These are phyloP conservation scores for Scyliorhinus canicula DNA, from an alignment of 2,797 vertebrate genomes.

Conservation along the genomic window DNA sequence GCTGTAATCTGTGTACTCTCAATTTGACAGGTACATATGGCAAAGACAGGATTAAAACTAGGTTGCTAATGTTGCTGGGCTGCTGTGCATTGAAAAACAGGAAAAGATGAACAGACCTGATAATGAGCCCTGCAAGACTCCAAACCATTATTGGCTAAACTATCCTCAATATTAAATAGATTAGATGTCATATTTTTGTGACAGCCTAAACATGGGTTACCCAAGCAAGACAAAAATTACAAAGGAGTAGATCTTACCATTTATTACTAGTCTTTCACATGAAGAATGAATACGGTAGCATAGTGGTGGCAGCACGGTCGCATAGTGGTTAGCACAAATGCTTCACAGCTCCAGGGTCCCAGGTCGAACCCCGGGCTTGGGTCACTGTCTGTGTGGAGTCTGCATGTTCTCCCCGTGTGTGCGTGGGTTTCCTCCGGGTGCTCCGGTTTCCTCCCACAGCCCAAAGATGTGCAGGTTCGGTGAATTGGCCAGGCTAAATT, in stretches of 20 bases:
- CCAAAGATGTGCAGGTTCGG: too few species aligned
- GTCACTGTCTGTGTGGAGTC: too few species aligned
- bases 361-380: too few species aligned
- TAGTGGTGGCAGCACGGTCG: too few species aligned
- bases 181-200: conserved; percentile 29
- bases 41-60: conserved; percentile 26
- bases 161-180: not conserved
- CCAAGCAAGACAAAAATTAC: not conserved
- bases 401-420: too few species aligned
- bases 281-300: not conserved
- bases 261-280: not conserved
- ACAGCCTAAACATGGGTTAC: not conserved
- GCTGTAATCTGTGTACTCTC: not conserved
- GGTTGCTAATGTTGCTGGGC: not conserved
- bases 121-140: not conserved
- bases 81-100: not conserved
- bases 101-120: not conserved
- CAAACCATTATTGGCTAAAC: not conserved
- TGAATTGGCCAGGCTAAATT: too few species aligned
- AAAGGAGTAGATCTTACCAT: not conserved
- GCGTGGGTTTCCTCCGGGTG: too few species aligned
- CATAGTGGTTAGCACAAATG: too few species aligned
- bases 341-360: too few species aligned
- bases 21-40: not conserved
- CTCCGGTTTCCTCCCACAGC: too few species aligned